phyloP scores from a whole-genome alignment of 2,888 invertebrate genomes.

The Dasypolia templi region DNA sequence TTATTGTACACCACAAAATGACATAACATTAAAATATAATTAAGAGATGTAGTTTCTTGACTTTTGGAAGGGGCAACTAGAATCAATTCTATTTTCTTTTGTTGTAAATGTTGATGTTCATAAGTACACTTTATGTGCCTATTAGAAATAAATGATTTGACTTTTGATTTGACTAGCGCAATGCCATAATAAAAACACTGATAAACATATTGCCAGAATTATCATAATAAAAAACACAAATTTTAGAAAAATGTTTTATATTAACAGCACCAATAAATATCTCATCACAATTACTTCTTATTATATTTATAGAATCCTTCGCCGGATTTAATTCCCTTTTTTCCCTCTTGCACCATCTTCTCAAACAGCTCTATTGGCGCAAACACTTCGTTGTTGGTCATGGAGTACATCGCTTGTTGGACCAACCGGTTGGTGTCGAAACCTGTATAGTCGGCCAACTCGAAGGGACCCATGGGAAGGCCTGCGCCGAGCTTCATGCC shows the following conservation, averaged over 20 bases:
- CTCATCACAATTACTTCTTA: constrained; percentile 43
- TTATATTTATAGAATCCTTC: constrained; percentile 92
- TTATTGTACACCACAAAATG: too few species aligned
- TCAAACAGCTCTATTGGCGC: constrained; percentile 88
- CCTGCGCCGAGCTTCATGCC: constrained; percentile 98
- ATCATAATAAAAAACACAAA: not conserved
- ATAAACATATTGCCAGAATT: too few species aligned
- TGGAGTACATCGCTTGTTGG: constrained; percentile 93
- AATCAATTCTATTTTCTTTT: too few species aligned
- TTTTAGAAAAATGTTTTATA: constrained; percentile 32
- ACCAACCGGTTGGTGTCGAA: constrained; percentile 95
- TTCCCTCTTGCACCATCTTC: constrained; percentile 94
- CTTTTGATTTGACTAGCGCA: too few species aligned
- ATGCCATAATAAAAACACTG: too few species aligned
- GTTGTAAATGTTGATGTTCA: too few species aligned
- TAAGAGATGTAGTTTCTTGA: too few species aligned
- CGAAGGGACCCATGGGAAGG: constrained; percentile 97
- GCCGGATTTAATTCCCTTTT: constrained; percentile 94
- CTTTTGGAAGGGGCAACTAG: too few species aligned
- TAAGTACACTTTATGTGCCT: too few species aligned
- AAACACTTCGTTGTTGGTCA: constrained; percentile 73
- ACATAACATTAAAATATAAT: too few species aligned
- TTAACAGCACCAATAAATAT: constrained; percentile 4
- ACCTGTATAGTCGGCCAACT: constrained; percentile 92
- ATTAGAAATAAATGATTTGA: too few species aligned